Conservation (phyloP, 2,113 vertebrate species). For the Triplophysa rosa region DNA sequence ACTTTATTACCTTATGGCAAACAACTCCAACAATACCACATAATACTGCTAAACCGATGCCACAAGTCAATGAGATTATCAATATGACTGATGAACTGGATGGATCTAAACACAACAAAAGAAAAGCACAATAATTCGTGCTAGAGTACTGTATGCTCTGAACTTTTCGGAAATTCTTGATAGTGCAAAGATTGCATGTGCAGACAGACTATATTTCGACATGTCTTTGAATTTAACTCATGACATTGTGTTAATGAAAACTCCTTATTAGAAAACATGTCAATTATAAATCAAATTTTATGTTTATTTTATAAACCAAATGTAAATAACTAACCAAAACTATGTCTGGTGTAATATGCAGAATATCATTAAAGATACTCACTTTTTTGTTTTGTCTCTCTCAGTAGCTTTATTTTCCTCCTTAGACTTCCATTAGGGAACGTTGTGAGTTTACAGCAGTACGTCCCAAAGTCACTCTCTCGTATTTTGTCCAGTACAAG, state of each 20-base stretch:
- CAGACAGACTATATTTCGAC: background rate
- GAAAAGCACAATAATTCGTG: background rate
- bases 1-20: constrained; percentile 30
- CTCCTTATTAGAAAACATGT: no score
- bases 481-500: constrained; percentile 16
- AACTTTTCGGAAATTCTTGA: background rate
- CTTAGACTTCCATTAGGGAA: constrained; percentile 35
- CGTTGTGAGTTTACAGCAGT: constrained; percentile 44
- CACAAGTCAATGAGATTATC: constrained; percentile 25
- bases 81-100: constrained; percentile 9
- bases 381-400: background rate
- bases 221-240: no score
- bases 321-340: background rate
- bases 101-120: constrained; percentile 5
- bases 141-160: background rate
- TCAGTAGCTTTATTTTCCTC: constrained; percentile 9
- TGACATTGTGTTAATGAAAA: no score
- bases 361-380: background rate
- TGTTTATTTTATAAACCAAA: background rate
- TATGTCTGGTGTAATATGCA: background rate
- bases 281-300: no score
- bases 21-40: background rate
- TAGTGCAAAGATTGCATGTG: background rate
- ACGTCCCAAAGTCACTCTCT: constrained; percentile 34
- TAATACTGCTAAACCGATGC: background rate